These are phyloP conservation scores for Pithys albifrons DNA, from an alignment of 2,113 vertebrate species.

Conservation along the genomic window DNA sequence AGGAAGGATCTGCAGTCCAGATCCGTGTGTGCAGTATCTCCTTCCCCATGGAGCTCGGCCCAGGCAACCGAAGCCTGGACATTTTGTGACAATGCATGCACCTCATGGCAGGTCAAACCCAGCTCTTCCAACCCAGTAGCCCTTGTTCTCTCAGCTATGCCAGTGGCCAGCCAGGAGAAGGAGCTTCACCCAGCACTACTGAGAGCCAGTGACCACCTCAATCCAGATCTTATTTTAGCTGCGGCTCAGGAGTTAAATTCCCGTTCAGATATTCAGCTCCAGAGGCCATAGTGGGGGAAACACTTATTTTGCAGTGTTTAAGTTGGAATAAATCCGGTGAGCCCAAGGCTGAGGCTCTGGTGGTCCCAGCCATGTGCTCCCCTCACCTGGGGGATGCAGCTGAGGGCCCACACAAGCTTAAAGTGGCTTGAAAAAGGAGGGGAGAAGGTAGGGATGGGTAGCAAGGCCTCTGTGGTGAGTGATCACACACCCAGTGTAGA, in stretches of 20 bases:
- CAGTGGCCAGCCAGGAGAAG: background rate
- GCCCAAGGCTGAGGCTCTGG: background rate
- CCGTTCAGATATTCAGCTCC: background rate
- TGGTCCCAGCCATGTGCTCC: background rate
- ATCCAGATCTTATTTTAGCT: constrained; percentile 56
- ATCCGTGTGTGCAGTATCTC: fast-evolving
- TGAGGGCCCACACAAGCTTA: background rate
- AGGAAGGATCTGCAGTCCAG: background rate
- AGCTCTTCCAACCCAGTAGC: background rate
- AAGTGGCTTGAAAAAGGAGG: background rate
- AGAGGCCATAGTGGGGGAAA: constrained; percentile 47
- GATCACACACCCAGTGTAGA: fast-evolving
- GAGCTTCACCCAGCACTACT: background rate
- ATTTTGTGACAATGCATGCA: fast-evolving
- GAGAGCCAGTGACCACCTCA: background rate
- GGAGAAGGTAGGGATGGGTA: fast-evolving
- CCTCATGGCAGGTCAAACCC: background rate
- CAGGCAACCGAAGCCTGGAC: background rate
- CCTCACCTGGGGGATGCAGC: background rate
- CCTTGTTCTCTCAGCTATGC: background rate
- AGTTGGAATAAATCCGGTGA: constrained; percentile 9
- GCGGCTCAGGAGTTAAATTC: constrained; percentile 32
- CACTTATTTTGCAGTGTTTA: background rate
- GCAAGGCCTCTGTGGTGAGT: background rate
- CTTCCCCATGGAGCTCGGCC: background rate